phyloP scores from a whole-genome alignment of 2,888 invertebrate genomes.

The Cheilosia scutellata region DNA sequence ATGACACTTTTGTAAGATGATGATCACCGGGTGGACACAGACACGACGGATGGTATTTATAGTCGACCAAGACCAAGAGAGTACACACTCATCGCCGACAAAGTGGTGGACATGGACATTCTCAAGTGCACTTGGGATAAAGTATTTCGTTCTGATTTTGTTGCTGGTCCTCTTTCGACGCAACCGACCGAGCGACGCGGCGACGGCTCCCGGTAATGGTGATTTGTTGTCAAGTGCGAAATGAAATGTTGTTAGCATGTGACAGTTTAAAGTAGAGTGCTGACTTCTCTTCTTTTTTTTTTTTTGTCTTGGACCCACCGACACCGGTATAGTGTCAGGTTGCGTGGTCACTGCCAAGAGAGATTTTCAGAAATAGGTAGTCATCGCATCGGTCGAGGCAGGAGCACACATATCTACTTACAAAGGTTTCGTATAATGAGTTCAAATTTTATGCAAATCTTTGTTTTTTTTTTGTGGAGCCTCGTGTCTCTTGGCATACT shows the following conservation, averaged over 20 bases:
- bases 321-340: constrained; percentile 18
- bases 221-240: constrained; percentile 68
- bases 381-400: neutral
- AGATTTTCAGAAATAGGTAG: constrained; percentile 8
- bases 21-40: constrained; percentile 51
- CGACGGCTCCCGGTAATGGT: constrained; percentile 24
- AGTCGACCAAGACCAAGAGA: constrained; percentile 7
- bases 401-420: too few species aligned
- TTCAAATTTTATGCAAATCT: too few species aligned
- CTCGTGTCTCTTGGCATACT: too few species aligned
- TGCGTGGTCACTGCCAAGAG: constrained; percentile 21
- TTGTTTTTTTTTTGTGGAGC: too few species aligned
- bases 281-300: constrained; percentile 6
- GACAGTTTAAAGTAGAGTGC: constrained; percentile 57
- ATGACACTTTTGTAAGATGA: constrained; percentile 57
- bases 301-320: neutral
- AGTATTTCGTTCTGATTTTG: constrained; percentile 8
- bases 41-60: constrained; percentile 38
- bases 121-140: constrained; percentile 54
- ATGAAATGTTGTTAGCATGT: constrained; percentile 68
- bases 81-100: constrained; percentile 53
- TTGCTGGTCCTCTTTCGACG: constrained; percentile 11
- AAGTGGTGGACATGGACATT: constrained; percentile 54
- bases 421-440: too few species aligned
- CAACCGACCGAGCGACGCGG: too few species aligned